Base-by-base conservation (phyloP, 1,140 invertebrate genomes). In the Drosophila nannoptera region DNA sequence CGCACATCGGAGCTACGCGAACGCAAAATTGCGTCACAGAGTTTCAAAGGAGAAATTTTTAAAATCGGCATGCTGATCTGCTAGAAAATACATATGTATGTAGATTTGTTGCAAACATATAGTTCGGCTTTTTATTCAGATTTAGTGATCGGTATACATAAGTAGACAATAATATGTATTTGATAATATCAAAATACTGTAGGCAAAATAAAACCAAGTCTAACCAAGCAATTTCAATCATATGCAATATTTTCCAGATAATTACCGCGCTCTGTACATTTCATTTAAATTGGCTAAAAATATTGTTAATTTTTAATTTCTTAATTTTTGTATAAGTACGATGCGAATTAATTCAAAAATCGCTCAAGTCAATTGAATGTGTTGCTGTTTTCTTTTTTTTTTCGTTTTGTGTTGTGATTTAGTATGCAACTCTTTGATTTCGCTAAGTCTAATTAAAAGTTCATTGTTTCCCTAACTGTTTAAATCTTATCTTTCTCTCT, bases 141-240 rank as follows among this genome's bases (percentile, higher is more conserved):
- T 55, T 45, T 38, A 58, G 45, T 80, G 63, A 73, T 68, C 76
- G 63, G 73, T 54, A 50, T 75, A 77, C 64, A 69, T 59, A 53
- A 40, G 66, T 63, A 55, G 31, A 33, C 43, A 62, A 52, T 63
- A 64, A 64, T 64, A 64, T 64, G 67, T 61, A 69, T 52, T 64
- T 56, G 60, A 36, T 36, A 43, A 43, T 55, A 74, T 63, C 48
- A 71, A 78, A 78, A 78, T 78, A 71, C 76, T 75, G 71, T 54
- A 63, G 69, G 68, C 76, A 64, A 70, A 43, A 43, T 43, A 43
- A 36, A 43, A 43, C 12, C 55, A 59, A 59, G 61, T 71, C 60
- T 55, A 54, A 69, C 58, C 54, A 49, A 31, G 32, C 0, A 11
- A 22, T 12, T 45, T 54, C 38, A 11, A 49, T 52, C 22, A 0